phyloP scores from a whole-genome alignment of 2,797 vertebrate species.

The Kryptopterus vitreolus region DNA sequence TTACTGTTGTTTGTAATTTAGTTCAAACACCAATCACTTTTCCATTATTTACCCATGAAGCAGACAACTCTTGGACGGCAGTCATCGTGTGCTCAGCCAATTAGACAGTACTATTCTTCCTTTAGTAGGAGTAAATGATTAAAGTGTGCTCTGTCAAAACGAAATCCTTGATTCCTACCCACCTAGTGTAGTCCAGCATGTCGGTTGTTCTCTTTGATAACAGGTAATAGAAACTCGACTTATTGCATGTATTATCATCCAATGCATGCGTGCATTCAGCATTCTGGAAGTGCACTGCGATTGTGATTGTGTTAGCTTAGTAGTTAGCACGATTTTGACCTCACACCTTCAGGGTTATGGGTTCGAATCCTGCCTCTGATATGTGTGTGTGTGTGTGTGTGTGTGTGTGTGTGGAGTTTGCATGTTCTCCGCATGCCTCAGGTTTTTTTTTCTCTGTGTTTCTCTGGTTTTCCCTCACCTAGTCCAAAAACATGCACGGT shows the following conservation, averaged over 20 bases:
- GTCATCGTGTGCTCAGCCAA: slow-evolving; percentile 11
- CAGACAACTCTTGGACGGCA: slow-evolving; percentile 24
- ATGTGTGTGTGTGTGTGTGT: too few relatives aligned
- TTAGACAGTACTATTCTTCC: slow-evolving; percentile 24
- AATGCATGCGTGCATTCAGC: neutral
- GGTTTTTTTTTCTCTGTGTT: too few relatives aligned
- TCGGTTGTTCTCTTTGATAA: slow-evolving; percentile 59
- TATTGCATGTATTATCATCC: neutral
- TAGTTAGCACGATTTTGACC: too few relatives aligned
- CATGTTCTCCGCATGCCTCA: too few relatives aligned
- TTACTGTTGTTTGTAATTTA: slow-evolving; percentile 4
- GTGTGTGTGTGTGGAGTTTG: too few relatives aligned
- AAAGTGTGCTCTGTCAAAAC: slow-evolving; percentile 16
- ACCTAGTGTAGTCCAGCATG: slow-evolving; percentile 12
- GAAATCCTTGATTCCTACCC: slow-evolving; percentile 63
- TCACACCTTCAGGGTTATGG: too few relatives aligned
- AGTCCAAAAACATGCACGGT: too few relatives aligned
- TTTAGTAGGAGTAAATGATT: slow-evolving; percentile 28
- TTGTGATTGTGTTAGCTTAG: neutral
- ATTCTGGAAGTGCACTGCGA: neutral
- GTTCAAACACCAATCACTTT: slow-evolving; percentile 2
- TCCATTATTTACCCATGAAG: slow-evolving; percentile 14
- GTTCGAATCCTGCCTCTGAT: too few relatives aligned
- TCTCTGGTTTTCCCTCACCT: too few relatives aligned
- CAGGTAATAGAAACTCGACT: neutral